Conservation (phyloP, 2,888 invertebrate species). For the Chloromyia formosa region DNA sequence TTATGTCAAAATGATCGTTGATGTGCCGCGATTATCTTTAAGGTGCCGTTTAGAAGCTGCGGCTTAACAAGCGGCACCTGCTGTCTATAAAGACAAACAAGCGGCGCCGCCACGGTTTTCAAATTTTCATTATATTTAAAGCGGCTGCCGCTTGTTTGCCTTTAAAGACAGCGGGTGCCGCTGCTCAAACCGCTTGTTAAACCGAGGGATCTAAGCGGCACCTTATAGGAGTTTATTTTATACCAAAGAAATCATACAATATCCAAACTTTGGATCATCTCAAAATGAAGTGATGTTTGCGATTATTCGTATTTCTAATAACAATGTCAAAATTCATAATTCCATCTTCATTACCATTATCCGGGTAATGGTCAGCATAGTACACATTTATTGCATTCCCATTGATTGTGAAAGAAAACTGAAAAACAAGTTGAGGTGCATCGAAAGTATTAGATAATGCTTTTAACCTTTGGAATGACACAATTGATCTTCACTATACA, state of each 20-base stretch:
- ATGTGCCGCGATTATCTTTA: background rate
- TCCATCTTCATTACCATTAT: background rate
- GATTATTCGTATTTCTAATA: too few species aligned
- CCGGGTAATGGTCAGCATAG: background rate
- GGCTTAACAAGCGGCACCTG: too few species aligned
- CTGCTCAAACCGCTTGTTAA: too few species aligned
- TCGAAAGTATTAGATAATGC: background rate
- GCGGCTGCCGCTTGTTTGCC: too few species aligned
- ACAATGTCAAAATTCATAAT: background rate
- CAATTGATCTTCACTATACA: background rate
- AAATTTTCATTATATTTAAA: too few species aligned
- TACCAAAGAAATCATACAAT: background rate
- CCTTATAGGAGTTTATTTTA: too few species aligned
- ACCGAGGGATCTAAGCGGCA: too few species aligned
- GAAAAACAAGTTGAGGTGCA: background rate
- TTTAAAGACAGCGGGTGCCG: too few species aligned
- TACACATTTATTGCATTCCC: background rate
- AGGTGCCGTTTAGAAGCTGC: too few species aligned
- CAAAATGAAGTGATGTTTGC: too few species aligned
- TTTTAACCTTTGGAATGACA: slow-evolving; percentile 15
- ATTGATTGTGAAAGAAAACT: background rate
- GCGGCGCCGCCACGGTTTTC: too few species aligned
- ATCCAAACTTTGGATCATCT: background rate
- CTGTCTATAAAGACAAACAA: too few species aligned
- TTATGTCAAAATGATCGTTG: slow-evolving; percentile 23